These are phyloP conservation scores for Phaonia tiefii DNA, from an alignment of 2,888 invertebrate genomes.

Conservation along the genomic window DNA sequence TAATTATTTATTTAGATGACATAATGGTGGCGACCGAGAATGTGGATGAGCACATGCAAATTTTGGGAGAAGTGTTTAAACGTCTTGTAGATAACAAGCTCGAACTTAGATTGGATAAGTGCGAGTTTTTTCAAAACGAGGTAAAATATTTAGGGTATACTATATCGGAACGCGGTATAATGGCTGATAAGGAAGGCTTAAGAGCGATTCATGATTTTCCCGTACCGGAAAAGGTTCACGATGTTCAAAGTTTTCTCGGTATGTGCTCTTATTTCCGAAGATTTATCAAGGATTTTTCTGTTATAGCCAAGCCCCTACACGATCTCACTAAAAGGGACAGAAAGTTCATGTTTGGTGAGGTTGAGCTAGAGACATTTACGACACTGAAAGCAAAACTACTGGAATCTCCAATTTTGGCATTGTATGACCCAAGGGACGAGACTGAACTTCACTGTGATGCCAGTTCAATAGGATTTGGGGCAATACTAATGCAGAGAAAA, in stretches of 20 bases:
- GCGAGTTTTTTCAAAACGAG: too few species aligned
- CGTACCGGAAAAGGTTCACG: conserved; percentile 33
- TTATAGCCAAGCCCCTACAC: conserved; percentile 42
- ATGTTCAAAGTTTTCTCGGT: conserved; percentile 50
- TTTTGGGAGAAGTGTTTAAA: conserved; percentile 60
- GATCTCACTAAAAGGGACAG: conserved; percentile 58
- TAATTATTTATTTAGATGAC: conserved; percentile 71
- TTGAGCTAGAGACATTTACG: conserved; percentile 56
- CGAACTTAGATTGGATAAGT: conserved; percentile 35
- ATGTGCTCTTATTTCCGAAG: conserved; percentile 59
- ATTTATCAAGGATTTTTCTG: conserved; percentile 50
- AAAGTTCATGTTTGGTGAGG: conserved; percentile 47
- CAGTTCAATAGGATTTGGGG: conserved; percentile 71
- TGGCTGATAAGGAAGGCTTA: conserved; percentile 9
- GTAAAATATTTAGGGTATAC: conserved; percentile 67
- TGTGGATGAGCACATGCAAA: conserved; percentile 52
- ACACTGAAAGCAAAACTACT: conserved; percentile 48
- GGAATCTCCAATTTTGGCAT: conserved; percentile 52
- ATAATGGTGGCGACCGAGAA: conserved; percentile 66
- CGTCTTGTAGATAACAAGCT: conserved; percentile 52
- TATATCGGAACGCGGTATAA: conserved; percentile 47
- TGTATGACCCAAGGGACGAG: conserved; percentile 71
- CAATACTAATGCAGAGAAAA: conserved; percentile 72
- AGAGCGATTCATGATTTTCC: conserved; percentile 33
- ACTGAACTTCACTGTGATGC: conserved; percentile 75